phyloP scores from a whole-genome alignment of 2,113 vertebrate genomes.

The Rhagologus leucostigma region DNA sequence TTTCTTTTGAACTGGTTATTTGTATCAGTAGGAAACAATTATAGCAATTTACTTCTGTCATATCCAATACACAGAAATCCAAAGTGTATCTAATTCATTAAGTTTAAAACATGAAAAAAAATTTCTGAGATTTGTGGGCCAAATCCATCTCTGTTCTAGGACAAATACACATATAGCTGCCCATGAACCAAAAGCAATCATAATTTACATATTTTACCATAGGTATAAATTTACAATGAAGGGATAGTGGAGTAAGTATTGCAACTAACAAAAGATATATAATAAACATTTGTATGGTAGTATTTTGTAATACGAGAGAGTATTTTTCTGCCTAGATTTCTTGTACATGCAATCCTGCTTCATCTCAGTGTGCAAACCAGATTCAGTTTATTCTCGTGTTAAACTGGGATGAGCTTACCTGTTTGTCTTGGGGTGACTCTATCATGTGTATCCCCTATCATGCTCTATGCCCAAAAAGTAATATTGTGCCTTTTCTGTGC shows the following conservation, averaged over 20 bases:
- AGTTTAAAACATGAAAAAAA: neutral
- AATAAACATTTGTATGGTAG: neutral
- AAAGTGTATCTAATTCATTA: neutral
- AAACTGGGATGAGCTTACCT: neutral
- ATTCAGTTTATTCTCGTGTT: neutral
- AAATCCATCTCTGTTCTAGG: neutral
- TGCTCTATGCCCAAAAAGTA: no score
- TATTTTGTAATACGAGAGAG: neutral
- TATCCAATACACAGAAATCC: neutral
- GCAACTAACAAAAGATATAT: neutral
- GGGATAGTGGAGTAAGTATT: neutral
- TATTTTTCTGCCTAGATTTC: neutral
- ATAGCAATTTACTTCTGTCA: neutral
- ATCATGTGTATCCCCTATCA: no score
- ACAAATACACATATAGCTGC: neutral
- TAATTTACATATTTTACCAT: neutral
- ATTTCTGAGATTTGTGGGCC: neutral
- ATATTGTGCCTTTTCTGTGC: no score
- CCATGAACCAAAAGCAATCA: neutral
- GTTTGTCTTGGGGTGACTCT: no score
- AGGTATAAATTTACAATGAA: neutral
- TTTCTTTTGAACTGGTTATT: neutral
- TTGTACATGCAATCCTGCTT: neutral
- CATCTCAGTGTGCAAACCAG: neutral
- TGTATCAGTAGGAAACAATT: neutral